Evolutionary conservation across 1,140 invertebrate species (phyloP), one percentile per base, ranked within the genome.

Genomic region (Drosophila ogumai): DNA sequence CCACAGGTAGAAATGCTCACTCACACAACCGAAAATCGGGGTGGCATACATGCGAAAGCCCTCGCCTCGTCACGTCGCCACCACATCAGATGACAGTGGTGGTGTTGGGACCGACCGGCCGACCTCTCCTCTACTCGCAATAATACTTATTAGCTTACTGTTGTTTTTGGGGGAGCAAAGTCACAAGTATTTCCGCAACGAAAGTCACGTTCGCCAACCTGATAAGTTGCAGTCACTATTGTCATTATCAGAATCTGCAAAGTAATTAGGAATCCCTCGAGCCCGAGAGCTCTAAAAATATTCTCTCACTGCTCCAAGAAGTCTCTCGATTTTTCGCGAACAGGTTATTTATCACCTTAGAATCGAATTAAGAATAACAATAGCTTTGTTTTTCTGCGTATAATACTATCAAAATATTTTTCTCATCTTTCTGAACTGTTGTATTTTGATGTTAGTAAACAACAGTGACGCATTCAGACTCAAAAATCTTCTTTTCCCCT

Each of bases 191-290:
- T 59, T 67, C 61, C 28, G 63, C 25, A 68, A 36, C 43, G 41
- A 60, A 55, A 77, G 74, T 76, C 74, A 76, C 74, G 74, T 76
- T 76, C 74, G 41, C 74, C 74, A 55, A 34, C 13, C 32, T 19
- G 59, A 75, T 55, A 75, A 50, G 31, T 69, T 38, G 7, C 50
- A 67, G 47, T 69, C 47, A 67, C 66, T 66, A 41, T 40, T 67
- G 47, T 32, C 40, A 54, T 47, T 69, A 40, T 66, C 66, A 31
- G 31, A 52, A 25, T 34, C 36, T 22, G n/a, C 38, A 52, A 3
- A 44, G 31, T n/a, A 65, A 66, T 44, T 52, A 34, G 38, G 47
- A 54, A 44, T 67, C n/a, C 25, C 63, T 31, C 13, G 36, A 1
- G 22, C 22, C 28, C n/a, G 17, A 64, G 17, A 6, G 52, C 3